These are phyloP conservation scores for Eledona agricola DNA, from an alignment of 2,888 invertebrate species.

Conservation along the genomic window DNA sequence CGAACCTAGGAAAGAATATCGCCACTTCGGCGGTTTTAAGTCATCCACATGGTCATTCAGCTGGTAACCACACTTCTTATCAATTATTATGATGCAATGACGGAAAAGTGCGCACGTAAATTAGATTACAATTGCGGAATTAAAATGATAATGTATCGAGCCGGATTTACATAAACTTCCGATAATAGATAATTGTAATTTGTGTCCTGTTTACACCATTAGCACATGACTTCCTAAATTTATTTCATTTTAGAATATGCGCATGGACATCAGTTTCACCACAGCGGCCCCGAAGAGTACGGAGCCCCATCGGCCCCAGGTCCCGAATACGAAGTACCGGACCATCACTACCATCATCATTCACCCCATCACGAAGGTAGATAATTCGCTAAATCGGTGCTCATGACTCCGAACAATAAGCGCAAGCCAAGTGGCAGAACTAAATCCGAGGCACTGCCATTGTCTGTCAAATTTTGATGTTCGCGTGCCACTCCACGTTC, in stretches of 20 bases:
- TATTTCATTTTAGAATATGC: slow-evolving; percentile 19
- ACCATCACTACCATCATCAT: slow-evolving; percentile 39
- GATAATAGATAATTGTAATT: too few species aligned
- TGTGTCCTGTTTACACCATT: too few species aligned
- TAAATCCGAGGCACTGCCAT: slow-evolving; percentile 11
- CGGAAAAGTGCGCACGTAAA: background rate
- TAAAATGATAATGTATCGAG: slow-evolving; percentile 11
- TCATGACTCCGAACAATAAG: slow-evolving; percentile 14
- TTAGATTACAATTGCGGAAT: slow-evolving; percentile 4
- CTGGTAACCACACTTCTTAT: slow-evolving; percentile 3
- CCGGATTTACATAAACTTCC: slow-evolving; percentile 23
- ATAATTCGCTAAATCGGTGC: slow-evolving; percentile 11
- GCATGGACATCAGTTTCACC: slow-evolving; percentile 39
- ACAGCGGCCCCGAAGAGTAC: slow-evolving; percentile 43
- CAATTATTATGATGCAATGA: background rate
- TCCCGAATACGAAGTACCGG: slow-evolving; percentile 43
- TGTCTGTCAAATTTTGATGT: slow-evolving; percentile 23
- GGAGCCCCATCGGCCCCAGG: slow-evolving; percentile 48
- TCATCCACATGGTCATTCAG: slow-evolving; percentile 50
- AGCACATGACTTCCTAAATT: too few species aligned
- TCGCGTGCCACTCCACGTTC: slow-evolving; percentile 24
- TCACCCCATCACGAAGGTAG: slow-evolving; percentile 42
- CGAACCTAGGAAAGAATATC: slow-evolving; percentile 80
- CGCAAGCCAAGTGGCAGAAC: slow-evolving; percentile 13
- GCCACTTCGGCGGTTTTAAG: slow-evolving; percentile 78